These are phyloP conservation scores for Tenthredo notha DNA, from an alignment of 2,888 invertebrate species.

Conservation along the genomic window DNA sequence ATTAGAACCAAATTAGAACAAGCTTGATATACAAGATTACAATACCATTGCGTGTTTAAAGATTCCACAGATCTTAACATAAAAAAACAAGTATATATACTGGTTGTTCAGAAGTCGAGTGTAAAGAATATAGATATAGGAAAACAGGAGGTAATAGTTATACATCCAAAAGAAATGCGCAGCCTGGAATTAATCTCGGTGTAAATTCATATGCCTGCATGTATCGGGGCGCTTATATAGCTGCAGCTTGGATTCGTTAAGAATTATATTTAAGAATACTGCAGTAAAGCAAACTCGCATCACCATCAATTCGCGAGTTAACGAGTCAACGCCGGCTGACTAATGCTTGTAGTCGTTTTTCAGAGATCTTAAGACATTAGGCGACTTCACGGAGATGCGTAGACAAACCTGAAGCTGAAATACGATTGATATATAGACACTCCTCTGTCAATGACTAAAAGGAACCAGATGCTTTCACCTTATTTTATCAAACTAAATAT, in stretches of 20 bases:
- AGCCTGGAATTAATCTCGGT: constrained; percentile 11
- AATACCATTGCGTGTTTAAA: background rate
- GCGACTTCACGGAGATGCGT: background rate
- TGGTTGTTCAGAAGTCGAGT: background rate
- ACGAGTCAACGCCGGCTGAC: constrained; percentile 33
- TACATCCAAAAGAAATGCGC: background rate
- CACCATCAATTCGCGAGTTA: constrained; percentile 37
- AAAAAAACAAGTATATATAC: background rate
- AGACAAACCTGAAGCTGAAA: background rate
- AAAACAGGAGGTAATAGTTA: background rate
- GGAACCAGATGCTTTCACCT: background rate
- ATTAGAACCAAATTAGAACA: constrained; percentile 2
- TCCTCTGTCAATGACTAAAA: constrained; percentile 7
- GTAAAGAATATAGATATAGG: background rate
- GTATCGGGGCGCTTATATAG: background rate
- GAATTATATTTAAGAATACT: constrained; percentile 36
- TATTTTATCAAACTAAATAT: background rate
- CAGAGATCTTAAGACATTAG: background rate
- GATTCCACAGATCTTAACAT: background rate
- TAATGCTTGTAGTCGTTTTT: constrained; percentile 14
- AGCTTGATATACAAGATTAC: background rate
- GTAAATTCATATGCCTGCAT: constrained; percentile 1
- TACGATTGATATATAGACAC: background rate
- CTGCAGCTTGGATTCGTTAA: constrained; percentile 32
- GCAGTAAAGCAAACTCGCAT: constrained; percentile 25